These are phyloP conservation scores for Rhinella marina DNA, from an alignment of 2,797 vertebrate species.

Conservation along the genomic window DNA sequence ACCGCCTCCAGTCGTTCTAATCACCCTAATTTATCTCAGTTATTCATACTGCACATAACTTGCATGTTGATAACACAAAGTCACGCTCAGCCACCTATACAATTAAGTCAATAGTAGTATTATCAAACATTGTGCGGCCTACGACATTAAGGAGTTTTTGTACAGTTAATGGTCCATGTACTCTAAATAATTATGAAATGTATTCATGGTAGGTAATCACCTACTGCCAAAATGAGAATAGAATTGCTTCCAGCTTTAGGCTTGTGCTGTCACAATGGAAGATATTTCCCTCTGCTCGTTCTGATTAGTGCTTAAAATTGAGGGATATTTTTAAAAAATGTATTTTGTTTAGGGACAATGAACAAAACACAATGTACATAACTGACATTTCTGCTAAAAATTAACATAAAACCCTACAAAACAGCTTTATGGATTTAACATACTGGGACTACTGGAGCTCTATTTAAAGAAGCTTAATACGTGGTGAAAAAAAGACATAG, in stretches of 20 bases:
- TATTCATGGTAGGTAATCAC: neutral
- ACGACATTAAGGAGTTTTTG: neutral
- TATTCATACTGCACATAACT: slow-evolving; percentile 1
- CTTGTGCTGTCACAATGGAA: neutral
- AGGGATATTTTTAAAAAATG: neutral
- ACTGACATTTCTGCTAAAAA: too few relatives aligned
- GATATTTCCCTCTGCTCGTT: neutral
- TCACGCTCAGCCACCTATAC: neutral
- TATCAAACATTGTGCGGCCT: neutral
- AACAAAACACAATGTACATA: neutral
- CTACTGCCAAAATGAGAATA: neutral
- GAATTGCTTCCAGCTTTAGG: neutral
- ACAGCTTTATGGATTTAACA: too few relatives aligned
- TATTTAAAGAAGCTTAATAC: too few relatives aligned
- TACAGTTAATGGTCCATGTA: neutral
- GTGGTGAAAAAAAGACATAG: too few relatives aligned
- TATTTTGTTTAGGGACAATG: neutral
- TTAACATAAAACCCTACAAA: too few relatives aligned
- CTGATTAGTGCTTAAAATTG: neutral
- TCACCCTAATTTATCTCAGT: neutral
- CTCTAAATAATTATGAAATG: neutral
- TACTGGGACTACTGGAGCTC: too few relatives aligned
- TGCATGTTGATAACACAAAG: neutral
- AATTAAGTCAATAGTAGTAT: neutral
- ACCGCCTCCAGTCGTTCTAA: neutral